Conservation (phyloP, 1,140 invertebrate species). For the Probaryconus sp. region DNA sequence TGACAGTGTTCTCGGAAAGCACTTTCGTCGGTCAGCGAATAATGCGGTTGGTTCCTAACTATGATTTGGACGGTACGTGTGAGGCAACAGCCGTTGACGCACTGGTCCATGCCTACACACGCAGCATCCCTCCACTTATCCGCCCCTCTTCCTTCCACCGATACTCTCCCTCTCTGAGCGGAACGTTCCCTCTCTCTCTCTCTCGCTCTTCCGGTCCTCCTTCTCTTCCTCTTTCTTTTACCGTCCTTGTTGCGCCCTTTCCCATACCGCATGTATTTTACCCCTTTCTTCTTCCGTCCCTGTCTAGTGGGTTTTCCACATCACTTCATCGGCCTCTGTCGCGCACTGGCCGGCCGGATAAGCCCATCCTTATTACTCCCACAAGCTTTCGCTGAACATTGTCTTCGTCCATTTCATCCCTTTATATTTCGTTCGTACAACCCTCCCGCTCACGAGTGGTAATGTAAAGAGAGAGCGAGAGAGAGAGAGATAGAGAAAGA, state of each 20-base stretch:
- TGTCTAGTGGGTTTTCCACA: conserved; percentile 60
- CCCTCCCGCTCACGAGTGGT: conserved; percentile 40
- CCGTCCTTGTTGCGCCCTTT: conserved; percentile 62
- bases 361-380: conserved; percentile 17
- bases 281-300: conserved; percentile 60
- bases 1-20: conserved; percentile 23
- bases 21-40: conserved; percentile 45
- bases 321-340: conserved; percentile 27
- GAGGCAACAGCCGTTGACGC: conserved; percentile 79
- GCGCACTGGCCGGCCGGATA: conserved; percentile 17
- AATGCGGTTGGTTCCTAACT: conserved; percentile 72
- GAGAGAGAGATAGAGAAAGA: not conserved
- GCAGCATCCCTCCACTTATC: conserved; percentile 73
- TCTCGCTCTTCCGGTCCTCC: conserved; percentile 48
- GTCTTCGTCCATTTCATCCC: conserved; percentile 61
- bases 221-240: conserved; percentile 55
- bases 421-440: conserved; percentile 61
- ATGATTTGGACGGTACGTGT: conserved; percentile 79
- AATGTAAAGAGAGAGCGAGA: conserved; percentile 27
- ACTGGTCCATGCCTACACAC: conserved; percentile 79
- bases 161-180: conserved; percentile 52
- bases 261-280: conserved; percentile 44
- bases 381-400: conserved; percentile 27
- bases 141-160: conserved; percentile 62
- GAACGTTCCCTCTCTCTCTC: conserved; percentile 56